phyloP scores from a whole-genome alignment of 2,888 invertebrate species.

The Adineta ricciae region DNA sequence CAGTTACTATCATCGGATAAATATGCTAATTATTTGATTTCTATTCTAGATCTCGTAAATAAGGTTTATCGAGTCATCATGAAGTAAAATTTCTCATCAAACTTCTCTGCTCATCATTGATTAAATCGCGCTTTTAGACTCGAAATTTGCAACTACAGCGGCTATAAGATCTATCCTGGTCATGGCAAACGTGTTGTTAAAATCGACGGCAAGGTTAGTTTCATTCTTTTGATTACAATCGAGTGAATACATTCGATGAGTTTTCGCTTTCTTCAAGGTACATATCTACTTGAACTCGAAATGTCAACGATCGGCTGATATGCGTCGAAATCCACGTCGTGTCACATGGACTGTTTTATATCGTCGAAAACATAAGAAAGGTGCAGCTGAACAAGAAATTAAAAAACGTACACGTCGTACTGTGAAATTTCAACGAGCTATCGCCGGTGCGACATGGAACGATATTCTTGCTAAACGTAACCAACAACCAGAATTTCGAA shows the following conservation, averaged over 20 bases:
- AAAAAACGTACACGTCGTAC: constrained; percentile 89
- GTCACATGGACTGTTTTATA: constrained; percentile 99
- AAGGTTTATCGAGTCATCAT: not conserved
- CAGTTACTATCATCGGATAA: not conserved
- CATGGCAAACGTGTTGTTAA: constrained; percentile 98
- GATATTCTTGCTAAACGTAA: constrained; percentile 92
- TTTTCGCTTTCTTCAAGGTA: constrained; percentile 61
- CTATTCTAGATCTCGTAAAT: not conserved
- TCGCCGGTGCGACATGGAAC: constrained; percentile 89
- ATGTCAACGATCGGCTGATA: constrained; percentile 81
- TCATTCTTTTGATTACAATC: constrained; percentile 20
- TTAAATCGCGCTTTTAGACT: constrained; percentile 60
- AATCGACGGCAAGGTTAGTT: constrained; percentile 81
- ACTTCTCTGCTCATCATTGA: not conserved
- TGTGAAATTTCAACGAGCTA: constrained; percentile 90
- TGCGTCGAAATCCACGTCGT: constrained; percentile 97
- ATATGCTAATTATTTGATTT: not conserved
- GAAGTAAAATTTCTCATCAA: not conserved
- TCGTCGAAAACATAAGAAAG: constrained; percentile 98
- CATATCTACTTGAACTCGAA: constrained; percentile 93
- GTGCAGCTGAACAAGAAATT: constrained; percentile 76
- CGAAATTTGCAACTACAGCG: constrained; percentile 96
- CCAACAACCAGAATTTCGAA: constrained; percentile 95
- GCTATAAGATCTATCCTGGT: constrained; percentile 99
- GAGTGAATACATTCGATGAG: not conserved